phyloP scores from a whole-genome alignment of 1,140 invertebrate species.

The Heliconius congener region DNA sequence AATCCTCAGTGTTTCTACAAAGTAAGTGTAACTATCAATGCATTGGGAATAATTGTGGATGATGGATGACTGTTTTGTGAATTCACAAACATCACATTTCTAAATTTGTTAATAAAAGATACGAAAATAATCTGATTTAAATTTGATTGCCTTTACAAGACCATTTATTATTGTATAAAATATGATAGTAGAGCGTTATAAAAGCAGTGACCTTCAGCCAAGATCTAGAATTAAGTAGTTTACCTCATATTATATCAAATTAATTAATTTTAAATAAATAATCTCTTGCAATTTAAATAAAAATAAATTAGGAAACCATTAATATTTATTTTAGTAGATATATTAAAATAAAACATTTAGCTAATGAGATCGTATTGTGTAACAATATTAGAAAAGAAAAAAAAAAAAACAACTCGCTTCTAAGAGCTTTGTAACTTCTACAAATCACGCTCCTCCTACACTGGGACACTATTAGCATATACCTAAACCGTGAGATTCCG shows the following conservation, averaged over 20 bases:
- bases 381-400: neutral
- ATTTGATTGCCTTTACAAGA: neutral
- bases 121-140: neutral
- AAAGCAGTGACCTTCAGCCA: neutral
- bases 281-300: neutral
- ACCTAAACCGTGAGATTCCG: conserved; percentile 64
- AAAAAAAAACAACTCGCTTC: neutral
- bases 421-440: neutral
- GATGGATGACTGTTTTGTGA: neutral
- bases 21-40: no score
- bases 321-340: conserved; percentile 1
- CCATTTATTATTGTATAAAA: conserved; percentile 1
- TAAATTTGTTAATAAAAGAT: neutral
- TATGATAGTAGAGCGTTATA: conserved; percentile 10
- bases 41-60: no score
- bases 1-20: no score
- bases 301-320: conserved; percentile 8
- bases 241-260: conserved; percentile 6
- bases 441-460: conserved; percentile 27
- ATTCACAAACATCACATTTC: neutral
- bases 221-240: conserved; percentile 8
- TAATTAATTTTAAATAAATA: conserved; percentile 11
- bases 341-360: neutral
- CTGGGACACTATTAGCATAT: conserved; percentile 36
- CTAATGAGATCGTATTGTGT: neutral